Evolutionary conservation across 2,797 vertebrate species (phyloP).

Genomic region (Falco naumanni): DNA sequence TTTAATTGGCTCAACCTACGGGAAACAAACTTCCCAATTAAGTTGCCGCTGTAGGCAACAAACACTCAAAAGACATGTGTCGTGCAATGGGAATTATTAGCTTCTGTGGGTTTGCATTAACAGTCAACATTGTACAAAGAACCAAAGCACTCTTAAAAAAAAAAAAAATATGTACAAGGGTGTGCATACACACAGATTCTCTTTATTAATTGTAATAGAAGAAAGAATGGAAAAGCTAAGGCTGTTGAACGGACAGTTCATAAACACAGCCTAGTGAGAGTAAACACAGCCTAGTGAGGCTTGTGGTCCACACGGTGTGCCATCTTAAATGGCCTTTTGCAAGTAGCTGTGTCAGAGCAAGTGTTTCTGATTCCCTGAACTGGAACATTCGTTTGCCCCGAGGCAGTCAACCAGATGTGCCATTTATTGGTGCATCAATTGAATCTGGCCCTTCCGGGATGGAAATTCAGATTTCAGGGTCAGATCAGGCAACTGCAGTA

Average conservation of each 20-base stretch:
- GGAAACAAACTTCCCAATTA: not conserved
- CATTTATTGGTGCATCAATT: not conserved
- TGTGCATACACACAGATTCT: not conserved
- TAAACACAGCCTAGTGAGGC: rapidly evolving
- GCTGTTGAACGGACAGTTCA: rapidly evolving
- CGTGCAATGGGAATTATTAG: not conserved
- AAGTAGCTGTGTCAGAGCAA: not conserved
- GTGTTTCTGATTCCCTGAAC: not conserved
- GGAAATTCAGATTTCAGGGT: not conserved
- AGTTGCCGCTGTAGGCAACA: not conserved
- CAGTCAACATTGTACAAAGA: not conserved
- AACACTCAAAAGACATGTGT: not conserved
- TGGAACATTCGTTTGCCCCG: not conserved
- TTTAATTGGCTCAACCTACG: not conserved
- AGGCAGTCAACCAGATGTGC: not conserved
- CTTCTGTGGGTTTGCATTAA: not conserved
- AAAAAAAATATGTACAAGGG: not conserved
- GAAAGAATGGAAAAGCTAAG: not conserved
- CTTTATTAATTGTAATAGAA: not conserved
- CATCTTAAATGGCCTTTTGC: not conserved
- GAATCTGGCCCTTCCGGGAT: not conserved
- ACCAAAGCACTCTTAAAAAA: not conserved
- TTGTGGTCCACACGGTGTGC: not conserved
- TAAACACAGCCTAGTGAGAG: not conserved
- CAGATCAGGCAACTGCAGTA: not conserved